phyloP scores from a whole-genome alignment of 2,113 vertebrate species.

The Grammomys surdaster region DNA sequence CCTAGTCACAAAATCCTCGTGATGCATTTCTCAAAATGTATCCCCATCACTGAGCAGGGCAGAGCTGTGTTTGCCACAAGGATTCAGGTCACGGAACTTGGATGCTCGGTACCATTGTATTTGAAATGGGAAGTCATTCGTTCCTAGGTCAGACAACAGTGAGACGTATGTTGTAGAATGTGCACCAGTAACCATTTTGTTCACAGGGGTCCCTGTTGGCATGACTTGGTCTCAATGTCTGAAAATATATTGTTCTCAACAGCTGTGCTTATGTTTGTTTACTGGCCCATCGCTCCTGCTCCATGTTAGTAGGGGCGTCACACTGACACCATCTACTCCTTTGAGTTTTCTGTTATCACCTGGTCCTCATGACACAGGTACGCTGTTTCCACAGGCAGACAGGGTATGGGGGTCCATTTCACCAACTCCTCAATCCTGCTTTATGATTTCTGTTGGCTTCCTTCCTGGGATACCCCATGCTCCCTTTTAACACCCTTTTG shows the following conservation, averaged over 20 bases:
- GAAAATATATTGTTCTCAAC: not conserved
- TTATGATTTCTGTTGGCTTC: not conserved
- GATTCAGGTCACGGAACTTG: not conserved
- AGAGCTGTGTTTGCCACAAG: not conserved
- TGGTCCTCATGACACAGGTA: not conserved
- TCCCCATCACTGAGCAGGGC: not conserved
- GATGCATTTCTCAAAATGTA: not conserved
- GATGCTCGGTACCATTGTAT: not conserved
- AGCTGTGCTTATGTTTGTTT: not conserved
- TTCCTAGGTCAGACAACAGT: not conserved
- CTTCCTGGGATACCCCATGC: not conserved
- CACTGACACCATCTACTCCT: accelerated
- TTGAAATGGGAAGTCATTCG: not conserved
- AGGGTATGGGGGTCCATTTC: not conserved
- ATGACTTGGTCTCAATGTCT: not conserved
- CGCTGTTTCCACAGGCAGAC: not conserved
- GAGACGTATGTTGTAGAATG: not conserved
- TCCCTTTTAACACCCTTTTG: not conserved
- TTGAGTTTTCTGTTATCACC: accelerated
- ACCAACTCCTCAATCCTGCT: not conserved
- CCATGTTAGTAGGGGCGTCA: not conserved
- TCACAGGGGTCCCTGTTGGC: not conserved
- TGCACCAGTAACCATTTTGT: not conserved
- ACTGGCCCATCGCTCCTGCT: not conserved
- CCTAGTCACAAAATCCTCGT: not conserved